These are phyloP conservation scores for Incurvaria masculella DNA, from an alignment of 2,888 invertebrate genomes.

Conservation along the genomic window DNA sequence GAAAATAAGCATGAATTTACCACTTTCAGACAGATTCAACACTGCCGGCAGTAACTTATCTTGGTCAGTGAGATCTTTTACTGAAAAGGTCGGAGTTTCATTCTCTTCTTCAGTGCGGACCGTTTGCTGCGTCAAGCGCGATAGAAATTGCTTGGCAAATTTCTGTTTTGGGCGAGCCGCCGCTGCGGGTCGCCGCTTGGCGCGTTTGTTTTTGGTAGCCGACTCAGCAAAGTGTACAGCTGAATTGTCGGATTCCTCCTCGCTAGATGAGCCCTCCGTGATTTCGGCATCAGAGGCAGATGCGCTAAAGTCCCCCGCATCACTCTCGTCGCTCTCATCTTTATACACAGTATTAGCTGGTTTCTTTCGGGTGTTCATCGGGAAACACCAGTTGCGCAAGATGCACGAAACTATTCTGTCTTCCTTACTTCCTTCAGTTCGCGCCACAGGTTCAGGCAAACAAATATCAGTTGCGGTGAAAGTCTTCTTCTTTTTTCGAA, in stretches of 20 bases:
- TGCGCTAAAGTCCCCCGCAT: constrained; percentile 43
- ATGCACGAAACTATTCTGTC: too few relatives aligned
- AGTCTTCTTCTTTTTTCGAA: too few relatives aligned
- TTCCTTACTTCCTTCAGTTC: too few relatives aligned
- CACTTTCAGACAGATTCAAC: constrained; percentile 50
- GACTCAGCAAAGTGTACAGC: constrained; percentile 29
- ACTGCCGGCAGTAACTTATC: constrained; percentile 44
- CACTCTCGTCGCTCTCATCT: constrained; percentile 30
- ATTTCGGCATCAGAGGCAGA: constrained; percentile 50
- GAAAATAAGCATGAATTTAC: constrained; percentile 24
- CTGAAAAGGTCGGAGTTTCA: constrained; percentile 25
- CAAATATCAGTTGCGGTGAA: too few relatives aligned
- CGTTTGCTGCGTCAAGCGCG: constrained; percentile 16
- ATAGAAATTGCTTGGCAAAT: constrained; percentile 26
- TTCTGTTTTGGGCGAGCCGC: constrained; percentile 31
- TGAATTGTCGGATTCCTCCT: constrained; percentile 28
- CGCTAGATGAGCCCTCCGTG: constrained; percentile 33
- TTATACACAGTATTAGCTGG: constrained; percentile 42
- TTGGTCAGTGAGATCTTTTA: constrained; percentile 44
- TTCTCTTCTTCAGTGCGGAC: constrained; percentile 19
- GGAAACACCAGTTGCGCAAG: too few relatives aligned
- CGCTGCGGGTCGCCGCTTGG: constrained; percentile 24
- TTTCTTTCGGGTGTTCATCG: constrained; percentile 33
- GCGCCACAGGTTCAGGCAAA: too few relatives aligned
- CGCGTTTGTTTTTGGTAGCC: constrained; percentile 13